phyloP scores from a whole-genome alignment of 2,113 vertebrate genomes.

The Aptenodytes forsteri region DNA sequence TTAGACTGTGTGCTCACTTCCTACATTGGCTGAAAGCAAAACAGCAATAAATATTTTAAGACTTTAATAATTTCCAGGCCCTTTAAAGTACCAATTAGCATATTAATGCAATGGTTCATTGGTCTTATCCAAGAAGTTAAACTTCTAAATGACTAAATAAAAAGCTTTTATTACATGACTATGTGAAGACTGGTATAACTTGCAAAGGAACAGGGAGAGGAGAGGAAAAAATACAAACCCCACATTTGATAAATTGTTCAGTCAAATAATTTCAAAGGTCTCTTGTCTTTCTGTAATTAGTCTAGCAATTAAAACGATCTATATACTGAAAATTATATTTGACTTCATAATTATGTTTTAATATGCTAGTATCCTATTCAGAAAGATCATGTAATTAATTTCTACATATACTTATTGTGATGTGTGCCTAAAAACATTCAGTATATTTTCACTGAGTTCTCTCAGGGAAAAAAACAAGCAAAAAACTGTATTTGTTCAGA shows the following conservation, averaged over 20 bases:
- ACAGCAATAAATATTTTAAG: constrained; percentile 53
- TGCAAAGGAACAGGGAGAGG: not conserved
- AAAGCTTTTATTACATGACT: constrained; percentile 39
- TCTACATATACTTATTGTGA: not conserved
- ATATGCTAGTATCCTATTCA: not conserved
- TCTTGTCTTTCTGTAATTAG: constrained; percentile 61
- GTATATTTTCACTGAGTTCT: not conserved
- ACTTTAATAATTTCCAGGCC: constrained; percentile 17
- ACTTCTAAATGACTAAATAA: constrained; percentile 40
- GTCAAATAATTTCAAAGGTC: constrained; percentile 61
- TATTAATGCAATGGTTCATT: constrained; percentile 40
- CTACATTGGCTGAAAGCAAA: constrained; percentile 23
- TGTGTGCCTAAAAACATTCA: not conserved
- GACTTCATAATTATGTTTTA: constrained; percentile 38
- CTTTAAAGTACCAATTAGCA: constrained; percentile 36
- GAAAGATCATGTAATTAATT: constrained; percentile 42
- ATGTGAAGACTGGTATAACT: not conserved
- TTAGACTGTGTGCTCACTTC: not conserved
- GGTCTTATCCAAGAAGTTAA: constrained; percentile 41
- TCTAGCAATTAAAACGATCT: constrained; percentile 65
- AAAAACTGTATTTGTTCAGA: not conserved
- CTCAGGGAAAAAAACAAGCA: not conserved
- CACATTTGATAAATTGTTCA: constrained; percentile 41
- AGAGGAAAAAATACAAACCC: not conserved
- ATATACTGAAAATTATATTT: constrained; percentile 48